phyloP scores from a whole-genome alignment of 2,113 vertebrate species.

The Pongo pygmaeus region DNA sequence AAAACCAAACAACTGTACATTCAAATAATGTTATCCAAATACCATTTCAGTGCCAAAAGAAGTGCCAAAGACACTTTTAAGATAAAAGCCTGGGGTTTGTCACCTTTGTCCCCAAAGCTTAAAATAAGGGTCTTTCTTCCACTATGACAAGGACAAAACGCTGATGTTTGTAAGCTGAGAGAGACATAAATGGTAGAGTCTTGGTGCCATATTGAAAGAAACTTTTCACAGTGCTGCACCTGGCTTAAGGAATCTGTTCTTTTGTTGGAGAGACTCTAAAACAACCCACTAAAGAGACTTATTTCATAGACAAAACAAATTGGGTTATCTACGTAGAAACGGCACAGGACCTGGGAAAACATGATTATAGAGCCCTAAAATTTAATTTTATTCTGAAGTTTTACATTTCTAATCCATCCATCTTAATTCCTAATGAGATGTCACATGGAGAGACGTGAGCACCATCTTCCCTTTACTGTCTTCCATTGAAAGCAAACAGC shows the following conservation, averaged over 20 bases:
- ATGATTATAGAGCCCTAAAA: not conserved
- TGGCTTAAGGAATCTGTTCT: not conserved
- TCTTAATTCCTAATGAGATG: not conserved
- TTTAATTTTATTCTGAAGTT: not conserved
- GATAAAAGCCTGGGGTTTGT: not conserved
- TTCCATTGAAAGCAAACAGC: not conserved
- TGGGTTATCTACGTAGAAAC: not conserved
- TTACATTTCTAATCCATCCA: not conserved
- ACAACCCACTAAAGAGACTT: not conserved
- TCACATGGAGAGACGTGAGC: not conserved
- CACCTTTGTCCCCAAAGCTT: not conserved
- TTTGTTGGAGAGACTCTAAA: not conserved
- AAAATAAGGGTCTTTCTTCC: not conserved
- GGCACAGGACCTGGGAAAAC: not conserved
- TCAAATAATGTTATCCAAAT: not conserved
- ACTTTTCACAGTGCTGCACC: not conserved
- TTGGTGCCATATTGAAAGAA: not conserved
- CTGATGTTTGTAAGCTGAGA: not conserved
- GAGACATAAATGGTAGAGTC: not conserved
- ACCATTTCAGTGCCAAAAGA: conserved; percentile 45
- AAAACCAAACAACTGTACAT: conserved; percentile 10
- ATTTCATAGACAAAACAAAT: not conserved
- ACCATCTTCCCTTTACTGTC: not conserved
- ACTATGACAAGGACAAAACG: not conserved
- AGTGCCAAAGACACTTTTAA: not conserved